Conservation (phyloP, 2,797 vertebrate genomes). For the Brotula barbata region DNA sequence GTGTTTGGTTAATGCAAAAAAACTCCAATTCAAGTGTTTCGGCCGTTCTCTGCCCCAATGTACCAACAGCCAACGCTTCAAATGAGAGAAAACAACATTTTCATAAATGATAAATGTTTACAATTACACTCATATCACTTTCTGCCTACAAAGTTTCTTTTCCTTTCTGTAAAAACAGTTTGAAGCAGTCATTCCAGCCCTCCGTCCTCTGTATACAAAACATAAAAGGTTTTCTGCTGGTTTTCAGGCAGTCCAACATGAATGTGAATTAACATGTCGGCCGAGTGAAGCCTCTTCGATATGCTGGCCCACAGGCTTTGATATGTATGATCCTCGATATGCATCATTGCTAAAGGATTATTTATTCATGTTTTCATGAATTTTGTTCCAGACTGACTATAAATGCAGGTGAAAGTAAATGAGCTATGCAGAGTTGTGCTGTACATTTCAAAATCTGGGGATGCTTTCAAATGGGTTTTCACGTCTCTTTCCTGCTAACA, state of each 20-base stretch:
- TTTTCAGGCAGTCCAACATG: constrained; percentile 31
- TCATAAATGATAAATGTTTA: no score
- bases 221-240: constrained; percentile 33
- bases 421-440: not conserved
- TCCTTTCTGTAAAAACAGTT: constrained; percentile 12
- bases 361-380: constrained; percentile 29
- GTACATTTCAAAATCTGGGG: no score
- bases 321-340: constrained; percentile 54
- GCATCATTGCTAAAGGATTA: constrained; percentile 40
- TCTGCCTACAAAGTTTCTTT: not conserved
- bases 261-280: constrained; percentile 45
- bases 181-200: not conserved
- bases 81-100: no score
- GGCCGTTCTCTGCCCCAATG: no score
- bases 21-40: no score
- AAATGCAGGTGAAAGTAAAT: constrained; percentile 10
- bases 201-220: constrained; percentile 3
- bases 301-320: constrained; percentile 50
- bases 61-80: no score
- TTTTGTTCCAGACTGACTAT: constrained; percentile 21
- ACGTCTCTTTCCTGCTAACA: no score
- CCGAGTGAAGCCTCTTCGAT: constrained; percentile 56
- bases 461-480: no score
- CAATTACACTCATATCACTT: no score
- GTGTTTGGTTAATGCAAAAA: no score